A percentile compares a stretch with the other conserved stretches of the same genome.
These are phyloP conservation scores for Planiliza haematocheilus DNA, from an alignment of 2,113 vertebrate species.

Conservation along the genomic window DNA sequence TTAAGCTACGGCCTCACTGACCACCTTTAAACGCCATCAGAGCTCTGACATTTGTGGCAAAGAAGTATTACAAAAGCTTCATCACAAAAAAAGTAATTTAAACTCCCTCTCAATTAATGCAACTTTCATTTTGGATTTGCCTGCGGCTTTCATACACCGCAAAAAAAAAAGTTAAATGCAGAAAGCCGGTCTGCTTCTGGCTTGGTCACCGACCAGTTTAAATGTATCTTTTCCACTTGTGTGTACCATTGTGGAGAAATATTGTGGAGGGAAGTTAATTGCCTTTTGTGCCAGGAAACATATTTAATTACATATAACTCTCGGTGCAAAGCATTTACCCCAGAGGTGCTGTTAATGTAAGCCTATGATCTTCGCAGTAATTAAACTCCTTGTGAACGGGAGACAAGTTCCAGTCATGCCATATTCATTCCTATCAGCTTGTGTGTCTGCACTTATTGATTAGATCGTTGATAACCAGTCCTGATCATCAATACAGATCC, in stretches of 20 bases:
- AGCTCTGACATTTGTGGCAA: conserved; percentile 17
- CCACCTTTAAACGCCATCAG: conserved; percentile 42
- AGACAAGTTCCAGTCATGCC: conserved; percentile 40
- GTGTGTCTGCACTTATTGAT: conserved; percentile 71
- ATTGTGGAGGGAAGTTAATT: conserved; percentile 43
- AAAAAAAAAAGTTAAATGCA: conserved; percentile 60
- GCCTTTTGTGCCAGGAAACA: conserved; percentile 59
- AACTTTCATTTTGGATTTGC: conserved; percentile 68
- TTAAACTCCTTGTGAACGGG: conserved; percentile 26
- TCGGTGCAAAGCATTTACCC: conserved; percentile 25
- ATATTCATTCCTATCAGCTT: conserved; percentile 50
- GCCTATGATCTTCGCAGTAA: conserved; percentile 52
- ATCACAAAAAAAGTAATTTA: conserved; percentile 68
- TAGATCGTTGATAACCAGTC: conserved; percentile 62
- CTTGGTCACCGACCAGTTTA: conserved; percentile 46
- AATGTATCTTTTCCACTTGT: conserved; percentile 31
- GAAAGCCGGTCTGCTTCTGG: conserved; percentile 31
- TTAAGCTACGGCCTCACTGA: conserved; percentile 12
- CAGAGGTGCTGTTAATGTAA: conserved; percentile 49
- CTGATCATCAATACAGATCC: conserved; percentile 68
- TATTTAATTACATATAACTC: conserved; percentile 68
- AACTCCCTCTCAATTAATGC: conserved; percentile 70
- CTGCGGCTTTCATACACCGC: conserved; percentile 59
- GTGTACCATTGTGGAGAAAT: conserved; percentile 41
- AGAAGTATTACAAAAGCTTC: conserved; percentile 56